Conservation (phyloP, 2,888 invertebrate species). For the Drosophila acutilabella region DNA sequence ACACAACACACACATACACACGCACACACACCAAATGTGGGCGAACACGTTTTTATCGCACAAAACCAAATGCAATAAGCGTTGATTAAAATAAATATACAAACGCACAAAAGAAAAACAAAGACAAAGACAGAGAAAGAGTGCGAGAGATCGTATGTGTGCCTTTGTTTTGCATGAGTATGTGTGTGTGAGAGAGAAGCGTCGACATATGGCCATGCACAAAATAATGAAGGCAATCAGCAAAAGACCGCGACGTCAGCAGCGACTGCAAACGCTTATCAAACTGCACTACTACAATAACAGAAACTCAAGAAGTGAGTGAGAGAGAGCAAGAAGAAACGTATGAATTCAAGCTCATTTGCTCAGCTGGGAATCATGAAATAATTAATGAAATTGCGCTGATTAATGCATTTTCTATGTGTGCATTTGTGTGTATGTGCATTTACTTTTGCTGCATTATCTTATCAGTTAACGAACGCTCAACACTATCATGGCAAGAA, state of each 20-base stretch:
- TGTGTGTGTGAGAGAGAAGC: conserved; percentile 23
- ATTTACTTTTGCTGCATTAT: conserved; percentile 24
- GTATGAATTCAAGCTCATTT: conserved; percentile 10
- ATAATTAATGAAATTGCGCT: conserved; percentile 58
- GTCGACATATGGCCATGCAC: conserved; percentile 46
- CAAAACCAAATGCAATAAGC: conserved; percentile 75
- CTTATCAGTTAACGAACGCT: conserved; percentile 48
- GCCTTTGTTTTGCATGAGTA: neutral
- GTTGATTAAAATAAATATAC: conserved; percentile 77
- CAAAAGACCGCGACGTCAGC: conserved; percentile 51
- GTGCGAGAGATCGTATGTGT: conserved; percentile 2
- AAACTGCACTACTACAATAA: conserved; percentile 33
- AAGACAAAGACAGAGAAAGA: conserved; percentile 28
- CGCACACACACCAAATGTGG: conserved; percentile 67
- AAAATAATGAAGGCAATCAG: conserved; percentile 54
- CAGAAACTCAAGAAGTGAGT: conserved; percentile 5
- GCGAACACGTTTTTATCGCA: conserved; percentile 82
- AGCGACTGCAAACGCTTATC: conserved; percentile 54
- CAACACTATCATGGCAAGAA: conserved; percentile 15
- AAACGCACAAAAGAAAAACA: conserved; percentile 33
- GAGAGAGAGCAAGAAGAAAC: conserved; percentile 5
- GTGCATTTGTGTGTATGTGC: conserved; percentile 14
- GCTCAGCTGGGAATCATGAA: conserved; percentile 28
- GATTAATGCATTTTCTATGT: conserved; percentile 47
- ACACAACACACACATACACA: conserved; percentile 33